Base-by-base conservation (phyloP, 2,888 invertebrate species). In the Orthosia gothica region DNA sequence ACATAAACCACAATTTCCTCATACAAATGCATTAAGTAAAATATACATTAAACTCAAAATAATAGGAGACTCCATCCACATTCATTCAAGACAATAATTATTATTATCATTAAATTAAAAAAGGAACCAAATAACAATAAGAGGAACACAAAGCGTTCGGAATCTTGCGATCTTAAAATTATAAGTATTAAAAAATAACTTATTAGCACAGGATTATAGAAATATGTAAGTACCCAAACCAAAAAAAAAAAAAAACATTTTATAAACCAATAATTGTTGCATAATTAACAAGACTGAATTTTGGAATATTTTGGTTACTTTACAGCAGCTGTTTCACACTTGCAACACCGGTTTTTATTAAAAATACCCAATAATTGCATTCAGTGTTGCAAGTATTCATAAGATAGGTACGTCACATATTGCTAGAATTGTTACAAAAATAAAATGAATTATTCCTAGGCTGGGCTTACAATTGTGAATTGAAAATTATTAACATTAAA, bases 1-100 rank as follows among this genome's bases (percentile, higher is more conserved):
- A 91, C 91, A 91, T 61, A 59, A 77, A 73, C 74, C 80, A 83
- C 82, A 84, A 76, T 84, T 85, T 85, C 86, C 87, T 84, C 87
- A 86, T 83, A 90, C 91, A 94, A 95, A 96, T 95, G 95, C 95
- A 93, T 87, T 90, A 82, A 63, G 74, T 88, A 83, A 87, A 81
- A 87, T 86, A 89, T 90, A 91, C 86, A 87, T 83, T 88, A 81
- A 89, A 89, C 85, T 87, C 82, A 89, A 88, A 84, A 84, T 81
- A 87, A 88, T 88, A 89, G 88, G 85, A 88, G 83, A 90, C 88
- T 89, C 83, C 81, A 76, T 83, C 67, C 77, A 82, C 73, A 80
- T 87, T 65, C 69, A 70, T 80, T 73, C 64, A 67, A 64, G 74
- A 77, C 63, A 84, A 89, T 84, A 90, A 87, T 83, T 79, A 83